phyloP scores from a whole-genome alignment of 2,113 vertebrate species.

The Vombatus ursinus region DNA sequence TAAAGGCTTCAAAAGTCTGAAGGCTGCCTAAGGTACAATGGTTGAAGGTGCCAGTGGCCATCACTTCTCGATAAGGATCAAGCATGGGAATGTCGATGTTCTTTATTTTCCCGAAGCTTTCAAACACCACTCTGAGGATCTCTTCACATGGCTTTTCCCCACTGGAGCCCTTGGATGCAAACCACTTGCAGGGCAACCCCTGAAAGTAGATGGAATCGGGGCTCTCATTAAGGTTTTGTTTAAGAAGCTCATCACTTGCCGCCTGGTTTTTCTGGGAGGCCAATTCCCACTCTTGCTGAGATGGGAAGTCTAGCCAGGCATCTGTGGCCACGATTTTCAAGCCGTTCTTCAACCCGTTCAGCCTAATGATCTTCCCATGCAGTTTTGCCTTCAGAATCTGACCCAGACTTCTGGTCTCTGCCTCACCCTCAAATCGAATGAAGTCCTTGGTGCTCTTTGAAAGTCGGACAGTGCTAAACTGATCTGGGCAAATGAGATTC shows the following conservation, averaged over 20 bases:
- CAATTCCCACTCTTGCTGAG: slow-evolving; percentile 73
- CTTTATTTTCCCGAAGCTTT: slow-evolving; percentile 81
- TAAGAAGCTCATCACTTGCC: slow-evolving; percentile 40
- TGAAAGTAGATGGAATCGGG: slow-evolving; percentile 79
- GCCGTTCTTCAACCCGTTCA: slow-evolving; percentile 77
- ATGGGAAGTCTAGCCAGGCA: slow-evolving; percentile 42
- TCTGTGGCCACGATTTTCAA: slow-evolving; percentile 77
- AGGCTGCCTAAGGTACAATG: slow-evolving; percentile 73
- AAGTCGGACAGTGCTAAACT: slow-evolving; percentile 81
- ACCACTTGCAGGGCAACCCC: slow-evolving; percentile 84
- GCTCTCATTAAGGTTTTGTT: slow-evolving; percentile 52
- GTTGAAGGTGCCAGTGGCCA: slow-evolving; percentile 69
- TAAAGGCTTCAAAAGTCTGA: slow-evolving; percentile 82
- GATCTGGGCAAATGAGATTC: slow-evolving; percentile 80
- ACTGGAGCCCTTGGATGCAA: slow-evolving; percentile 76
- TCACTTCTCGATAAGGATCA: slow-evolving; percentile 82
- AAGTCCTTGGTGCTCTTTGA: slow-evolving; percentile 80
- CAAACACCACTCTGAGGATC: slow-evolving; percentile 80
- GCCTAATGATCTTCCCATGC: slow-evolving; percentile 79
- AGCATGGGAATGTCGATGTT: slow-evolving; percentile 84
- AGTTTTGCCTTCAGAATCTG: slow-evolving; percentile 80
- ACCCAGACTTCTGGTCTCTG: slow-evolving; percentile 79
- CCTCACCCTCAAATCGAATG: slow-evolving; percentile 81
- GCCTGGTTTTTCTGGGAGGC: slow-evolving; percentile 57
- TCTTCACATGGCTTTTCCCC: slow-evolving; percentile 81